A percentile compares a stretch with the other conserved stretches of the same genome.
These are phyloP conservation scores for Melangyna quadrimaculata DNA, from an alignment of 2,888 invertebrate genomes.

Conservation along the genomic window DNA sequence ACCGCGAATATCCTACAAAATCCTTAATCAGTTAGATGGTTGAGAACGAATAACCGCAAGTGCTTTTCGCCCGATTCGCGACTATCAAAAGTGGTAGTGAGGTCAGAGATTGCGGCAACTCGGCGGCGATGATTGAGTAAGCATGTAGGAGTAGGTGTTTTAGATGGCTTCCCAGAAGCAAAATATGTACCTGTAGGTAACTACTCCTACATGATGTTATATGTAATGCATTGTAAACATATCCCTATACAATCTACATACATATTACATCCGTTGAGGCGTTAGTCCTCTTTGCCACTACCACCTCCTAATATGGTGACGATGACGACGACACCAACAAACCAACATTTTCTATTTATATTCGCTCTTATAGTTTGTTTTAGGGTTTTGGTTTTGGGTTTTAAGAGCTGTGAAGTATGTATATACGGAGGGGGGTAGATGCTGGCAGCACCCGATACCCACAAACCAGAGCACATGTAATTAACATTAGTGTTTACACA, in stretches of 20 bases:
- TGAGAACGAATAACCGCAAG: conserved; percentile 55
- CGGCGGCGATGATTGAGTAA: neutral
- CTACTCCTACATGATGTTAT: neutral
- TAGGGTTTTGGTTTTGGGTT: conserved; percentile 53
- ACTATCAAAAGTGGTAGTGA: conserved; percentile 51
- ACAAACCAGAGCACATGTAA: conserved; percentile 62
- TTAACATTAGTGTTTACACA: conserved; percentile 72
- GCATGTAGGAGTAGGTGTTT: conserved; percentile 14
- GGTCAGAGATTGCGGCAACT: conserved; percentile 37
- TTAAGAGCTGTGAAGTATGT: conserved; percentile 19
- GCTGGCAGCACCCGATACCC: conserved; percentile 19
- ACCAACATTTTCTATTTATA: conserved; percentile 64
- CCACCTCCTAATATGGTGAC: conserved; percentile 43
- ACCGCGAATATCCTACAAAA: conserved; percentile 62
- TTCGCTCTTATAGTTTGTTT: conserved; percentile 59
- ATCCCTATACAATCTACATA: too few species aligned
- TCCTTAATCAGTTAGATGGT: conserved; percentile 66
- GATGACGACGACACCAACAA: conserved; percentile 22
- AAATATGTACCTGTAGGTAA: conserved; percentile 8
- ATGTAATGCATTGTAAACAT: neutral
- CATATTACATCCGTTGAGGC: conserved; percentile 18
- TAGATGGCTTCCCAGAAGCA: conserved; percentile 18
- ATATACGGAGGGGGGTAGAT: neutral
- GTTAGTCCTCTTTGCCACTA: conserved; percentile 17
- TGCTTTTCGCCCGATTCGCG: conserved; percentile 49